Evolutionary conservation across 2,113 vertebrate species (phyloP).

Genomic region (Poecilia latipinna): DNA sequence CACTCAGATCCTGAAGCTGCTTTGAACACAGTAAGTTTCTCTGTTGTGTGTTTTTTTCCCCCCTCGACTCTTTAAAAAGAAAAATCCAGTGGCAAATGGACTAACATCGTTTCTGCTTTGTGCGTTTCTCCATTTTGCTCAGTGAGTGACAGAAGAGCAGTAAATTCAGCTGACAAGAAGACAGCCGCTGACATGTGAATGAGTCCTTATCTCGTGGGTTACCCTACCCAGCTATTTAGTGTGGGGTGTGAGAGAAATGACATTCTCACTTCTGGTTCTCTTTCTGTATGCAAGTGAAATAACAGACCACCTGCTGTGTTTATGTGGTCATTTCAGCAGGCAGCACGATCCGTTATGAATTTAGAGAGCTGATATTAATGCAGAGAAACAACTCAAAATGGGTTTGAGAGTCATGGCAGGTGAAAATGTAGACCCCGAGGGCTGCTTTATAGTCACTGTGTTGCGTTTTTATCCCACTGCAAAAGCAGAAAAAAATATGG

Average conservation of each 20-base stretch:
- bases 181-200: slow-evolving; percentile 3
- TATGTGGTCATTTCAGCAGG: background rate
- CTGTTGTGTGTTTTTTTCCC: too few species aligned
- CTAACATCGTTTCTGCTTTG: background rate
- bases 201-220: background rate
- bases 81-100: too few species aligned
- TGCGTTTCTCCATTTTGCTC: background rate
- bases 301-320: background rate
- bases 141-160: background rate
- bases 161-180: background rate
- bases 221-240: background rate
- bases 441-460: background rate
- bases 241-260: background rate
- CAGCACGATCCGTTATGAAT: background rate
- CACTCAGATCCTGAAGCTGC: background rate
- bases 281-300: background rate
- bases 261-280: background rate
- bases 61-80: too few species aligned
- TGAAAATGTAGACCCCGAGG: background rate
- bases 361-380: background rate
- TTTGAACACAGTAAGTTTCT: background rate
- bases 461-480: background rate
- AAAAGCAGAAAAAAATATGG: background rate
- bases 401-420: background rate
- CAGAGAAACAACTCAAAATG: background rate